Evolutionary conservation across 2,113 vertebrate genomes (phyloP).

Genomic region (Phylloscopus whistleri): DNA sequence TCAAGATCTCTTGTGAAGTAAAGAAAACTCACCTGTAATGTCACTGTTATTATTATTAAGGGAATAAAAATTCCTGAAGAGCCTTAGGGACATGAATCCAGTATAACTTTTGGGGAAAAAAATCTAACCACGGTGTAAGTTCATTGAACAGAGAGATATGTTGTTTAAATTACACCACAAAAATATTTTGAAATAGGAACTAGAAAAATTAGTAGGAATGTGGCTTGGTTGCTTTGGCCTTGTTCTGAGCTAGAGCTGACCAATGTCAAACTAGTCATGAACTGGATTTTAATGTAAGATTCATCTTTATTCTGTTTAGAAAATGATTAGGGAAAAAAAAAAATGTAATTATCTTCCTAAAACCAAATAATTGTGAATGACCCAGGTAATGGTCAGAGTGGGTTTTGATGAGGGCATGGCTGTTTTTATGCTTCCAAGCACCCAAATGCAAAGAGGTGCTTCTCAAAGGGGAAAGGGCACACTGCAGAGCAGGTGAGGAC

Average conservation of each 20-base stretch:
- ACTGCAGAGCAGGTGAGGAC: neutral
- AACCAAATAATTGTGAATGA: neutral
- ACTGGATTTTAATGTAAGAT: neutral
- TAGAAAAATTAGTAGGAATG: neutral
- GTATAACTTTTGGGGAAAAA: neutral
- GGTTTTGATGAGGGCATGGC: neutral
- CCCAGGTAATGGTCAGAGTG: neutral
- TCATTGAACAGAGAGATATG: neutral
- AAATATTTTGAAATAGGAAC: neutral
- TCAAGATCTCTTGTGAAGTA: neutral
- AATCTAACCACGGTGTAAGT: neutral
- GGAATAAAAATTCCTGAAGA: neutral
- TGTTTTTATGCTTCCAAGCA: neutral
- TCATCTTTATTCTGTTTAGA: neutral
- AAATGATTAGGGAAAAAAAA: neutral
- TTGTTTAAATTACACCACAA: neutral
- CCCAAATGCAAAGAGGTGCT: neutral
- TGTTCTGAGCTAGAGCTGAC: neutral
- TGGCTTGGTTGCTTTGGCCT: neutral
- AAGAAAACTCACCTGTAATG: neutral
- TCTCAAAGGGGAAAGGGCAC: accelerated
- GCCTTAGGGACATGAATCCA: neutral
- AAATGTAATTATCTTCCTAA: neutral
- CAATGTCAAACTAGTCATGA: neutral
- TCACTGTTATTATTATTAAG: neutral